Evolutionary conservation across 2,113 vertebrate species (phyloP).

Genomic region (Podilymbus podiceps): DNA sequence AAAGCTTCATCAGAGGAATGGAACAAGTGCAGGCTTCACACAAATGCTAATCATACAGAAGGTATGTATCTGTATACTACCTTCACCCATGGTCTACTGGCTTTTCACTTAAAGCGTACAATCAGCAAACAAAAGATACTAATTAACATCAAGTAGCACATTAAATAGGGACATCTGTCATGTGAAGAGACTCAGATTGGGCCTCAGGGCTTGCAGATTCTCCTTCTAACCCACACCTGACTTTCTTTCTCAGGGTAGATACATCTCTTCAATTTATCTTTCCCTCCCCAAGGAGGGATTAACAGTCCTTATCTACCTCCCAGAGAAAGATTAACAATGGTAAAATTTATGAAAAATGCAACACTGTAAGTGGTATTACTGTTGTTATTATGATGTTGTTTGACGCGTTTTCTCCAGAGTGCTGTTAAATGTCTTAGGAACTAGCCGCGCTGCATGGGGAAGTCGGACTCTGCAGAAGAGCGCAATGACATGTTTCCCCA

Average conservation of each 20-base stretch:
- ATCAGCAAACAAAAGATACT: background rate
- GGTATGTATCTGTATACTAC: background rate
- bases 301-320: background rate
- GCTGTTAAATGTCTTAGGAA: background rate
- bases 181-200: background rate
- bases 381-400: background rate
- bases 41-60: background rate
- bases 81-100: background rate
- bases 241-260: background rate
- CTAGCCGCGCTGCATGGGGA: background rate
- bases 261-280: background rate
- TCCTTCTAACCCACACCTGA: background rate
- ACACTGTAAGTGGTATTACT: background rate
- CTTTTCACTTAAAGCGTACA: background rate
- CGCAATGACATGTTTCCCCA: fast-evolving
- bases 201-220: background rate
- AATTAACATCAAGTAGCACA: background rate
- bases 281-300: background rate
- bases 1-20: background rate
- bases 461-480: background rate
- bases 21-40: background rate
- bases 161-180: background rate
- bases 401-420: background rate
- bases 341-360: background rate
- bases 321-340: background rate